Evolutionary conservation across 1,140 invertebrate genomes (phyloP), one percentile per base, ranked within the genome.

Genomic region (Drosophila simulans): DNA sequence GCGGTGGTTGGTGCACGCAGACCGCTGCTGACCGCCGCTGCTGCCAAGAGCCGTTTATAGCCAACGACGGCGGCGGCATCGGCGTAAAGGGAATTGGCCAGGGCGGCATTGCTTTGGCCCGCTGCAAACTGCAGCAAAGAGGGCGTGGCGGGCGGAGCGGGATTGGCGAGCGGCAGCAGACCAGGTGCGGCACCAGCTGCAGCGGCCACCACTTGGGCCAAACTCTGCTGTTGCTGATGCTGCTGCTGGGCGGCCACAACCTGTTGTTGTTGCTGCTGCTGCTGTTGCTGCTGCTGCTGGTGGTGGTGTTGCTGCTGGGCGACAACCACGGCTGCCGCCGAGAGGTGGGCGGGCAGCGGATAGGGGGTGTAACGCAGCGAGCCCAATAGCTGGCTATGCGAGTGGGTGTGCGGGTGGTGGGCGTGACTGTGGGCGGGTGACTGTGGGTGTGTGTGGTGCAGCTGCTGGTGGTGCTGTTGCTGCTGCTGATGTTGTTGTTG

Each of bases 281-380:
- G 70, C 20, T 46, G 40, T 10, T 79, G 79, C 10, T 88, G 83
- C 5, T 39, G 43, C 7, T 75, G 60, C 12, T 39, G 45, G 7
- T 80, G 45, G 7, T 80, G 80, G 13, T 86, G 83, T 27, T 86
- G 76, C 43, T 79, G 80, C n/a, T 81, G 82, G 48, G 83, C 93
- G 75, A 86, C 85, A 20, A 88, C 93, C 37, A 89, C 93, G 63
- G 93, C 93, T 65, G 94, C 93, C 11, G 91, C 86, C 59, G 93
- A 93, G 39, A 92, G 74, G 55, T 92, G 91, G 22, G 93, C 92
- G 27, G 95, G 94, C 73, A 95, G 92, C 53, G 94, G 95, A 88
- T 94, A 94, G 12, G 94, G 94, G 5, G 94, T 85, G 78, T 93
- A 94, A 15, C 93, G 93, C 62, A 93, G 78, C 39, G 92, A 92